Base-by-base conservation (phyloP, 2,797 vertebrate species). In the Chanos chanos region DNA sequence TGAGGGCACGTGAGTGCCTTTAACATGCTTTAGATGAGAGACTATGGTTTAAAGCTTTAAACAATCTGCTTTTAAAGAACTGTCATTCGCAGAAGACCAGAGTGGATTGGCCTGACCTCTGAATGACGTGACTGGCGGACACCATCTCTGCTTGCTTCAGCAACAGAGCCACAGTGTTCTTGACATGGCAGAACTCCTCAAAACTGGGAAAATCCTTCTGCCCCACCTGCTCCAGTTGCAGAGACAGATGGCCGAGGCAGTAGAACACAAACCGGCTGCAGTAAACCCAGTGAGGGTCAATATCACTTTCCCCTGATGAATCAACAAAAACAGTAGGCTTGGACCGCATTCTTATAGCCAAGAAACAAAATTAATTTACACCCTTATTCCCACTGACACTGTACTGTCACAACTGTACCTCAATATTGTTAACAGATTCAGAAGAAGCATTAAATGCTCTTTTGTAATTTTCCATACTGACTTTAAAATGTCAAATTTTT, bases 231-330 rank as follows among this genome's bases (percentile, higher is more conserved):
- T 85, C 82, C 75, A 91, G 74, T 49, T 76, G 66, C 70, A 71
- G 40, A 49, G 76, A 71, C 30, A 91, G 73, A 64, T 83, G 87
- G 57, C 70, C 78, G 41, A 90, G 84, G 3, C 77, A 78, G 36
- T 76, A 83, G 2, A 86, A 73, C 37, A 92, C 53, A 53, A 90
- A 92, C 54, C 79, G 86, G 67, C 88, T 88, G 74, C 88, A 88
- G 75, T 83, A 80, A 9, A 87, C 82, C 86, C 84, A 90, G 74
- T 90, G 90, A 9, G 68, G 66, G 68, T 85, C 77, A 16, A 82
- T 85, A 37, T 85, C 81, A 10, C 3, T 77, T 55, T 88, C 81
- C 16, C 82, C 89, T 90, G 68, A 43, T 4, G 24, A 4, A 41
- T 7, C 22, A 13, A 13, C 9, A 61, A 8, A 78, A 37, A 66